Conservation (phyloP, 2,888 invertebrate species). For the Meteorus colon region DNA sequence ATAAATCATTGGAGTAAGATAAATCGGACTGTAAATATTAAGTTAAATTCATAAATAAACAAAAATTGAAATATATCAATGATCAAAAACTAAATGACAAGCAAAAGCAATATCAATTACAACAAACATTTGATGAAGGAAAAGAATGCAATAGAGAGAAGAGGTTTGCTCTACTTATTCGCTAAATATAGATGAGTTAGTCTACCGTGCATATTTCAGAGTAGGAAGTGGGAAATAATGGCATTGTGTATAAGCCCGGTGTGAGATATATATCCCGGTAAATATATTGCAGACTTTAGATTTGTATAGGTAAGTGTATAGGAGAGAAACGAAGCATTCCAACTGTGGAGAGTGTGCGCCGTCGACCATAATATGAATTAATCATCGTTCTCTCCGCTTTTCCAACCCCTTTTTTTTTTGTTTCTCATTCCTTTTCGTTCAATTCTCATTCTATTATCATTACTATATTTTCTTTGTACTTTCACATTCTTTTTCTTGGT, state of each 20-base stretch:
- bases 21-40: not conserved
- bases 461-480: not conserved
- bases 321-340: constrained; percentile 26
- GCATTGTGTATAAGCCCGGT: constrained; percentile 1
- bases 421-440: not conserved
- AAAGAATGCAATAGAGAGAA: constrained; percentile 9
- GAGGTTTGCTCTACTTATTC: not conserved
- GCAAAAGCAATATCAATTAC: constrained; percentile 18
- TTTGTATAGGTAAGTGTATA: constrained; percentile 6
- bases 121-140: constrained; percentile 14
- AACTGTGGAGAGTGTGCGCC: constrained; percentile 26
- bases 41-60: constrained; percentile 14
- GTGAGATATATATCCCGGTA: not conserved
- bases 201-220: constrained; percentile 7
- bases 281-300: not conserved
- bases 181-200: constrained; percentile 5
- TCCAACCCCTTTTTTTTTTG: not conserved
- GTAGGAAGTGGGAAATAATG: constrained; percentile 13
- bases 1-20: not conserved
- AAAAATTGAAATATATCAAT: constrained; percentile 2
- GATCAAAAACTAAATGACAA: not conserved
- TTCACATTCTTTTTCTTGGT: not conserved
- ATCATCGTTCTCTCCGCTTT: constrained; percentile 19
- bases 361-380: constrained; percentile 46
- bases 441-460: not conserved